Evolutionary conservation across 2,888 invertebrate genomes (phyloP).

Genomic region (Miltochrista miniata): DNA sequence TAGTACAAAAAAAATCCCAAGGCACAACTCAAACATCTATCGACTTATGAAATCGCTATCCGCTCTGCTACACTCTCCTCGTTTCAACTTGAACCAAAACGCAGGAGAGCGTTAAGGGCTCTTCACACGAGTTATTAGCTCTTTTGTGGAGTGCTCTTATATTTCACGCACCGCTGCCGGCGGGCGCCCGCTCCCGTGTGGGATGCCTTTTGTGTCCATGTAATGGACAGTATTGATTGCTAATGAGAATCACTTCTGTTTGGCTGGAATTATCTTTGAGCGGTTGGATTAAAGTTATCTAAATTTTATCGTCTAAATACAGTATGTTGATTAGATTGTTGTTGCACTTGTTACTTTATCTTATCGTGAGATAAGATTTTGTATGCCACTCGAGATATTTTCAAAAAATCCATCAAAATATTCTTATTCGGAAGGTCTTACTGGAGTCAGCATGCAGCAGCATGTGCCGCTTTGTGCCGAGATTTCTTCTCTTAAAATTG

Average conservation of each 20-base stretch:
- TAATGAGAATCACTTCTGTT: slow-evolving; percentile 25
- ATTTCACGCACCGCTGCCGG: slow-evolving; percentile 66
- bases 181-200: slow-evolving; percentile 42
- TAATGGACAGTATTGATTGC: slow-evolving; percentile 36
- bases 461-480: too few relatives aligned
- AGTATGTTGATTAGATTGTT: neutral
- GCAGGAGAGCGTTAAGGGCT: slow-evolving; percentile 61
- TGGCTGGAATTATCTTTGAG: neutral
- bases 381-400: too few relatives aligned
- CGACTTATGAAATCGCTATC: neutral
- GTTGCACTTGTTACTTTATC: neutral
- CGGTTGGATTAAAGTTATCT: neutral
- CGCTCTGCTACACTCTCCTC: slow-evolving; percentile 27
- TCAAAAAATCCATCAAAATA: too few relatives aligned
- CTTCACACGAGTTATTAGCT: slow-evolving; percentile 81
- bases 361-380: neutral
- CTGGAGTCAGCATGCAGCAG: too few relatives aligned
- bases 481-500: too few relatives aligned
- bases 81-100: slow-evolving; percentile 17
- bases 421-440: too few relatives aligned
- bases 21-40: too few relatives aligned
- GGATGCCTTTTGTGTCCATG: slow-evolving; percentile 47
- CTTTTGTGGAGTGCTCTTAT: slow-evolving; percentile 70
- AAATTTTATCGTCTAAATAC: neutral
- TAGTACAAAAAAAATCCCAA: too few relatives aligned